phyloP scores from a whole-genome alignment of 2,113 vertebrate genomes.

The Eulemur rufifrons region DNA sequence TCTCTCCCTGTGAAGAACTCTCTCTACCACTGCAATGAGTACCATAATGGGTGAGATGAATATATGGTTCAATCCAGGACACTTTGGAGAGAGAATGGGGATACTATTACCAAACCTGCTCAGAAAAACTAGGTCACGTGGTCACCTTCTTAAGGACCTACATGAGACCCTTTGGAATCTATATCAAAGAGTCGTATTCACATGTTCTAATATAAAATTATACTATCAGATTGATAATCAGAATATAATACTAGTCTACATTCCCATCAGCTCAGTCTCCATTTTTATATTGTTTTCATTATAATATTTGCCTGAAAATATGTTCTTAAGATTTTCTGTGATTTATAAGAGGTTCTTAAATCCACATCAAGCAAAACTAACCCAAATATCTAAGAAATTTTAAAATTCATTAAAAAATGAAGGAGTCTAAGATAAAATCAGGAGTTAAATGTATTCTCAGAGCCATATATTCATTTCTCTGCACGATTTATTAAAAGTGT shows the following conservation, averaged over 20 bases:
- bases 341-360: conserved; percentile 9
- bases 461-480: neutral
- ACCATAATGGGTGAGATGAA: neutral
- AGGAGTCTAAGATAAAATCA: neutral
- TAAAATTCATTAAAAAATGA: neutral
- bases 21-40: neutral
- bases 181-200: neutral
- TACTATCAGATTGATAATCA: neutral
- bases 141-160: neutral
- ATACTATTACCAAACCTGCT: neutral
- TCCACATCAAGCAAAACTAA: conserved; percentile 30
- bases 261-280: neutral
- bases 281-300: neutral
- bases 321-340: neutral
- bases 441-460: neutral
- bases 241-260: neutral
- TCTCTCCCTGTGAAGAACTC: neutral
- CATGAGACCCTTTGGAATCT: neutral
- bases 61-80: neutral
- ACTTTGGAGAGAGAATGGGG: neutral
- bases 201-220: neutral
- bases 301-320: neutral
- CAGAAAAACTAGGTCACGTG: neutral
- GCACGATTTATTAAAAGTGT: neutral
- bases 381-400: neutral